Evolutionary conservation across 1,140 invertebrate genomes (phyloP).

Genomic region (Trachelipus rathkii): DNA sequence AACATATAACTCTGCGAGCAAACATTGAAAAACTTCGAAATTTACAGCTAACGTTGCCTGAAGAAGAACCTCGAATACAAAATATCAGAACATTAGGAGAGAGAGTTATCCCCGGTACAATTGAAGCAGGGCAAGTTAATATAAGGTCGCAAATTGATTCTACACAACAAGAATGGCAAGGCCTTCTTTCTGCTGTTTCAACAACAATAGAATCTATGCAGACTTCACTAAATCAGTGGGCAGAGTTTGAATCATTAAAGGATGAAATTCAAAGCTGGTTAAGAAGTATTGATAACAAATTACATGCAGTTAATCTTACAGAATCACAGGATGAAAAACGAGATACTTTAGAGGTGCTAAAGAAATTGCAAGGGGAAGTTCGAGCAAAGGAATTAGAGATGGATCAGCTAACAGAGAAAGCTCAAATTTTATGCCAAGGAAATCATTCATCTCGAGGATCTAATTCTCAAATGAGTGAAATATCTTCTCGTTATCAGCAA

Average conservation of each 20-base stretch:
- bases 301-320: conserved; percentile 85
- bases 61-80: conserved; percentile 77
- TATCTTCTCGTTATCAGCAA: conserved; percentile 85
- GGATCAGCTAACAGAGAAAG: conserved; percentile 83
- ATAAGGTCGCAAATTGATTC: conserved; percentile 79
- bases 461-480: conserved; percentile 74
- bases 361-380: conserved; percentile 77
- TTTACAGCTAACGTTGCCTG: conserved; percentile 62
- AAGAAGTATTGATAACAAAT: conserved; percentile 75
- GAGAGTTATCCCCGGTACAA: conserved; percentile 83
- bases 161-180: conserved; percentile 84
- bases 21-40: conserved; percentile 82
- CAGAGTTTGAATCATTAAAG: conserved; percentile 81
- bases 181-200: conserved; percentile 63
- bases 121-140: conserved; percentile 76
- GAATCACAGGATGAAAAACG: conserved; percentile 76
- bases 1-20: conserved; percentile 80
- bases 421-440: conserved; percentile 74
- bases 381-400: conserved; percentile 87
- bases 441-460: conserved; percentile 53
- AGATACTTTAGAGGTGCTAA: conserved; percentile 71
- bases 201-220: conserved; percentile 72
- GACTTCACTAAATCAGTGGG: conserved; percentile 80
- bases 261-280: conserved; percentile 84
- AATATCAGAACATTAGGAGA: conserved; percentile 75